Percentiles rank a stretch among this genome's conserved stretches.
These are phyloP conservation scores for Spodoptera picta DNA, from an alignment of 2,888 invertebrate genomes.

Conservation along the genomic window DNA sequence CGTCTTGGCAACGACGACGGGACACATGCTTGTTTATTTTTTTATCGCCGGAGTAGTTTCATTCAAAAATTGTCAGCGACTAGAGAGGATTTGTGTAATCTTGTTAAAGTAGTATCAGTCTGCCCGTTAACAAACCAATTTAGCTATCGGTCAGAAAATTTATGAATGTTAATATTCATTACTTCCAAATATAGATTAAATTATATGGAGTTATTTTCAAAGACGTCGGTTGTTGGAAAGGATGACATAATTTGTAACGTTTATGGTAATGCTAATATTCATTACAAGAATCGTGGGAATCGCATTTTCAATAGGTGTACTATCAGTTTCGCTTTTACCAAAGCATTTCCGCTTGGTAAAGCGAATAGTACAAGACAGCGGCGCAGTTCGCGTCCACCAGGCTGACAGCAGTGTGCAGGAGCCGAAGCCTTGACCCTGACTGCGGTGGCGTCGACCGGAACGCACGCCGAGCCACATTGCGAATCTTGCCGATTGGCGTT, in stretches of 20 bases:
- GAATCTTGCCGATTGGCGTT: constrained; percentile 82
- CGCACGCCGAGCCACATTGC: constrained; percentile 83
- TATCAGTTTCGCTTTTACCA: constrained; percentile 82
- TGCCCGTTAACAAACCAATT: constrained; percentile 76
- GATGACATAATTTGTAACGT: constrained; percentile 40
- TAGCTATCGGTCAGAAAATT: constrained; percentile 70
- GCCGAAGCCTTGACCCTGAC: constrained; percentile 88
- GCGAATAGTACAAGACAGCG: constrained; percentile 68
- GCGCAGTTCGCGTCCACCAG: constrained; percentile 73
- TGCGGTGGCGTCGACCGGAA: constrained; percentile 88
- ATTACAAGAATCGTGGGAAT: constrained; percentile 59
- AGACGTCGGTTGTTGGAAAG: constrained; percentile 8
- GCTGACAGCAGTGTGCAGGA: constrained; percentile 82
- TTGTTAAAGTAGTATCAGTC: constrained; percentile 82
- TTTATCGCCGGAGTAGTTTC: constrained; percentile 79
- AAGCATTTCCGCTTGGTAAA: constrained; percentile 75
- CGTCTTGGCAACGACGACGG: constrained; percentile 77
- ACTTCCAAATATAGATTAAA: constrained; percentile 36
- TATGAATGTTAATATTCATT: constrained; percentile 69
- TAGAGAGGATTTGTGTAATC: constrained; percentile 85
- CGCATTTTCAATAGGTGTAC: constrained; percentile 62
- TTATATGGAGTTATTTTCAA: constrained; percentile 19
- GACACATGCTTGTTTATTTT: constrained; percentile 86
- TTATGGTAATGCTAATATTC: constrained; percentile 20
- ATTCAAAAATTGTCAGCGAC: constrained; percentile 86